Evolutionary conservation across 2,888 invertebrate species (phyloP), one percentile per base, ranked within the genome.

Genomic region (Sacculina carcini): DNA sequence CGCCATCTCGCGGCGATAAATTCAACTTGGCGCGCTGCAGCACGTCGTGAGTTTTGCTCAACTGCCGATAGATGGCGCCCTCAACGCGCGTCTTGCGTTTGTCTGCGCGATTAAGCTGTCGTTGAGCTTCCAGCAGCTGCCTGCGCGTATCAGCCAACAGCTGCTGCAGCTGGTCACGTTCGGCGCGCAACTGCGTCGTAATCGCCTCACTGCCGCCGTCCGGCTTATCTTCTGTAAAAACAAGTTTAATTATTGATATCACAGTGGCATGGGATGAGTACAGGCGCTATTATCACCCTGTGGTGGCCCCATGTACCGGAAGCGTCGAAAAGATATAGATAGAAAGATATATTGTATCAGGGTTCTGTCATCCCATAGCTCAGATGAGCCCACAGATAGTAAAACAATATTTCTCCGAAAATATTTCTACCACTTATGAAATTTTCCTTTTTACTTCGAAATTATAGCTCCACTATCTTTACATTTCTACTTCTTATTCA

Each of bases 71-170:
- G 62, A 86, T 82, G 42, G 82, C 80, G 60, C 78, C 77, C 64
- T 85, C 83, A 32, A 84, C 78, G 64, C 77, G 77, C 61, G 77
- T 76, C 64, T 84, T 85, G 58, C 77, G 75, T 64, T 79, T 74
- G 64, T 83, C 83, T 46, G 82, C 77, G 14, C 75, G 71, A 58
- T 77, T 77, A 48, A 85, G 67, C 62, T 82, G 78, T 52, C 75
- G 71, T 57, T 78, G 72, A 6, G 84, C 82, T 59, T 79, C 78
- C 61, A 81, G 79, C 53, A 85, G 70, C 28, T 79, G 77, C 54
- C 58, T 50, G 19, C 56, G 54, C 29, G 57, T 56, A 38, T 52
- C 53, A 16, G 44, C 29, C 28, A 55, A 53, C 36, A 54, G 56
- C 21, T 31, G 38, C 14, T 52, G 46, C 34, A 56, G 52, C 36